Conservation (phyloP, 2,797 vertebrate species). For the Chaenodraco wilsoni region DNA sequence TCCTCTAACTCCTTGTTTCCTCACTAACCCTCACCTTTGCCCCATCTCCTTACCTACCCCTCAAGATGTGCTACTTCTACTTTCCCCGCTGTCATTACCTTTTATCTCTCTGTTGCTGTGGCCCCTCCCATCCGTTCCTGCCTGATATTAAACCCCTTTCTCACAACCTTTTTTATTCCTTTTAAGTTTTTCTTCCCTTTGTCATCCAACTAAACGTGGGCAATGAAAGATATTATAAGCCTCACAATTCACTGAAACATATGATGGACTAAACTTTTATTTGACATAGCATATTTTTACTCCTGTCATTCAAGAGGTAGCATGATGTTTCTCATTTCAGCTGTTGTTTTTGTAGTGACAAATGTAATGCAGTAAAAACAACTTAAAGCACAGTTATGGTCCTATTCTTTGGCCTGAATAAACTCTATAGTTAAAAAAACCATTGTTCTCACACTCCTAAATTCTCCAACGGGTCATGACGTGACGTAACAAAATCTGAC, state of each 20-base stretch:
- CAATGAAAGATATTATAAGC: conserved; percentile 16
- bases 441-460: not conserved
- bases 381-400: not conserved
- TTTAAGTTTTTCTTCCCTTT: not conserved
- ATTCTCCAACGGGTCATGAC: not conserved
- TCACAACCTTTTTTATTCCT: not conserved
- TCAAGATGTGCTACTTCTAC: conserved; percentile 3
- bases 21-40: not conserved
- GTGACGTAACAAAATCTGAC: not conserved
- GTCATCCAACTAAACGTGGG: conserved; percentile 16
- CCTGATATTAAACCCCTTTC: conserved; percentile 4
- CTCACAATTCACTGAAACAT: conserved; percentile 3
- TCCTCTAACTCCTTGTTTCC: conserved; percentile 24
- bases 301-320: not conserved
- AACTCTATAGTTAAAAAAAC: not conserved
- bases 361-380: not conserved
- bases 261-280: not conserved
- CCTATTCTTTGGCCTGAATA: not conserved
- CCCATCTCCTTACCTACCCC: not conserved
- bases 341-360: not conserved
- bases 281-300: not conserved
- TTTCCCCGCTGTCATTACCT: not conserved
- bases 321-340: not conserved
- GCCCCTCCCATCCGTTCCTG: not conserved
- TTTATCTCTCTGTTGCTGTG: not conserved